Evolutionary conservation across 1,140 invertebrate species (phyloP), one percentile per base, ranked within the genome.

Genomic region (Bombus impatiens): DNA sequence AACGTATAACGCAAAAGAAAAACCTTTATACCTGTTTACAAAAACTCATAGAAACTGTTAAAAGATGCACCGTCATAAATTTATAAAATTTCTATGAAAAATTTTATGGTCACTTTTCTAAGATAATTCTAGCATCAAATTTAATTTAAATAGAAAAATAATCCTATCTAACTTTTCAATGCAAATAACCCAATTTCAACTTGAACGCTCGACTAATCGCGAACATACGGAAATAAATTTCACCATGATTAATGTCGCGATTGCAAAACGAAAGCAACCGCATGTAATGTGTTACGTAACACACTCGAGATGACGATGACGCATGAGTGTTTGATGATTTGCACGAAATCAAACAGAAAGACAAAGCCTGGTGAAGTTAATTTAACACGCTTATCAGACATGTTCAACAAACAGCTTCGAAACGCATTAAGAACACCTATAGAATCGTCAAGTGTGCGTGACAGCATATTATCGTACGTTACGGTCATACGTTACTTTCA

Each of bases 401-500:
- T 82, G 72, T 75, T 59, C 15, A 67, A 76, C 59, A 47, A 76
- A 76, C 78, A 62, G 28, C 32, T 76, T 59, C 74, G 81, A 82
- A 75, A 85, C 57, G 44, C 47, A 84, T 78, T 78, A 84, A 78
- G 76, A 70, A 78, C 47, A 78, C 44, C 42, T 57, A 70, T 35
- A 53, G 44, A 71, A 84, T 84, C 65, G 53, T 59, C 75, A 53
- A 70, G 35, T 84, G 62, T 84, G 82, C 82, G 82, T 78, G 74
- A 84, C 62, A 78, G 53, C 47, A 53, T 78, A 35, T 84, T 78
- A 78, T 78, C 82, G 75, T 78, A 84, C 82, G 72, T 82, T 74
- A 82, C 80, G 80, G 70, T 65, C 80, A 74, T 74, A 82, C 68
- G 35, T 82, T 82, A 82, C 68, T 75, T 82, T 76, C 81, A 76